Evolutionary conservation across 2,113 vertebrate genomes (phyloP).

Genomic region (Spermophilus dauricus): DNA sequence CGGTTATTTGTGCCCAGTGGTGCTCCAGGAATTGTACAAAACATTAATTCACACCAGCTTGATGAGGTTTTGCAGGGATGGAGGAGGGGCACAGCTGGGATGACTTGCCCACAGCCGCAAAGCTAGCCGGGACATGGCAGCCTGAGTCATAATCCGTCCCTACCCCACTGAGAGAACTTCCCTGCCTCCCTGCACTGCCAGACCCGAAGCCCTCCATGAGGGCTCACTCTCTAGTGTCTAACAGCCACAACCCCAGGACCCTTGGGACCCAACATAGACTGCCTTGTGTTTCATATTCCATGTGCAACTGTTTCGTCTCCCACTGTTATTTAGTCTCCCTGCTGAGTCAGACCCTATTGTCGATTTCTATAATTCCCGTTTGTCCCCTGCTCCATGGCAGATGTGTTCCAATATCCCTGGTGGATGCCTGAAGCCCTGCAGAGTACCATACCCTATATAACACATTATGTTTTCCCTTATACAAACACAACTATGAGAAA

Average conservation of each 20-base stretch:
- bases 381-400: not conserved
- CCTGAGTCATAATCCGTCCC: not conserved
- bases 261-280: too few relatives aligned
- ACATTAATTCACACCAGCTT: not conserved
- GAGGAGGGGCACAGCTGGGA: not conserved
- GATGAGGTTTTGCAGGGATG: not conserved
- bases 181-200: not conserved
- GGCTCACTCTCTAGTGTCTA: not conserved
- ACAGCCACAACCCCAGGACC: not conserved
- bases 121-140: not conserved
- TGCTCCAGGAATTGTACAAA: not conserved
- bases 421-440: not conserved
- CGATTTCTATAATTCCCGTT: not conserved
- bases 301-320: not conserved
- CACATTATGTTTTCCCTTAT: not conserved
- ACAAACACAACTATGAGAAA: not conserved
- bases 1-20: not conserved
- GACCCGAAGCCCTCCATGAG: fast-evolving
- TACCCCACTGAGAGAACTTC: not conserved
- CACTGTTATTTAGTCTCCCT: not conserved
- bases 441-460: not conserved
- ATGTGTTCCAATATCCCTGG: not conserved
- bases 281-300: not conserved
- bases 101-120: not conserved
- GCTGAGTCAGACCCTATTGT: not conserved